Evolutionary conservation across 2,888 invertebrate genomes (phyloP), one percentile per base, ranked within the genome.

Genomic region (Conchocele bisecta): DNA sequence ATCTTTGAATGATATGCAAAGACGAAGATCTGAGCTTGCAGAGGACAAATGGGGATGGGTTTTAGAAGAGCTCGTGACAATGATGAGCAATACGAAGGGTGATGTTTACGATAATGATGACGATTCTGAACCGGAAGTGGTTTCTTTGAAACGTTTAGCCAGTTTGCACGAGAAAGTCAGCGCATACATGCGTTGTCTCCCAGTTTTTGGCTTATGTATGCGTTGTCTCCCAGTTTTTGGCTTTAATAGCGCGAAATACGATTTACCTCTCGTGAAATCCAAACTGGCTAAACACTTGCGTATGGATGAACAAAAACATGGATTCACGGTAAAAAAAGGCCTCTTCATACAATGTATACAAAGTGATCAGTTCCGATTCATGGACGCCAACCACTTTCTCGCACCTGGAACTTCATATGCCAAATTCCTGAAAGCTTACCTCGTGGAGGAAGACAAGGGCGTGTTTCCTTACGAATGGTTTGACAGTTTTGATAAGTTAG

Each of bases 191-290:
- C n/a, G n/a, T n/a, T n/a, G n/a, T n/a, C n/a, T n/a, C n/a, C n/a
- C n/a, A n/a, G n/a, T n/a, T n/a, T n/a, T n/a, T n/a, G n/a, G n/a
- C n/a, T n/a, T n/a, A n/a, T n/a, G n/a, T n/a, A n/a, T n/a, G n/a
- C n/a, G n/a, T n/a, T 65, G 65, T 26, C 29, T 69, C 11, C 68
- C 68, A 9, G 71, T 68, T 0, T 29, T 76, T 2, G 72, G 72
- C 2, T 75, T 71, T 26, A 75, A 75, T 44, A 69, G 61, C 1
- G 64, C 76, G 31, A 73, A 72, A 20, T 76, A 76, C 44, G 76
- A 73, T 31, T 15, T 77, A 6, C 73, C 69, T 46, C 22, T 77
- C 13, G 35, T 75, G 1, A 71, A 71, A 56, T 28, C 13, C 3
- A 29, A 22, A 7, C 24, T 72, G 4, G 60, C 72, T 1, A 51